Conservation (phyloP, 2,797 vertebrate species). For the Fratercula arctica region DNA sequence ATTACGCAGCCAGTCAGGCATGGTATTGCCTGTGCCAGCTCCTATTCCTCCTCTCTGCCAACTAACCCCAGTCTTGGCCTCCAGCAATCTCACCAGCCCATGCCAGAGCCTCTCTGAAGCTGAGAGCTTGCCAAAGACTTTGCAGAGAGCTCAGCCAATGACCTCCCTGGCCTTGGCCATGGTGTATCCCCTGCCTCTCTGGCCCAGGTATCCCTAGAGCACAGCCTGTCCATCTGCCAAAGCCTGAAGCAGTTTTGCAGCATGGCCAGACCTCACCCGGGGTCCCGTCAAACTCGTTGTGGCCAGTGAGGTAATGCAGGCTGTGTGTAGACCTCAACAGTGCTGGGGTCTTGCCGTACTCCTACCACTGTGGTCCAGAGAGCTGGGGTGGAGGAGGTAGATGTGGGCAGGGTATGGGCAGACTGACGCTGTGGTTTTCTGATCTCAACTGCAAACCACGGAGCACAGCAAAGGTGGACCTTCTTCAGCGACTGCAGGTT, state of each 20-base stretch:
- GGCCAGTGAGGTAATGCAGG: background rate
- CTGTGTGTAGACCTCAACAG: background rate
- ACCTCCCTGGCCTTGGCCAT: background rate
- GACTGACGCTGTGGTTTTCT: background rate
- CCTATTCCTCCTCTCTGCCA: constrained; percentile 4
- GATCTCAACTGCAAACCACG: background rate
- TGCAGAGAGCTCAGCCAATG: background rate
- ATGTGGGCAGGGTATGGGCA: background rate
- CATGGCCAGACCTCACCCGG: background rate
- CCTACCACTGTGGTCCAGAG: accelerated
- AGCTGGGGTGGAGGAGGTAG: background rate
- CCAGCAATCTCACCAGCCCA: background rate
- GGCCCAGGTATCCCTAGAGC: background rate
- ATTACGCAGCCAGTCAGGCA: background rate
- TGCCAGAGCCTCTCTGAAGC: background rate
- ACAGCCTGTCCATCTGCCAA: background rate
- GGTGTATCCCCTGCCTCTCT: background rate
- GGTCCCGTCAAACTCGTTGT: background rate
- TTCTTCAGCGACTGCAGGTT: background rate
- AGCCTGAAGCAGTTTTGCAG: background rate
- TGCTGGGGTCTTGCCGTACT: accelerated
- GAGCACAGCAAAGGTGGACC: background rate
- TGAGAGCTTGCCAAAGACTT: constrained; percentile 28
- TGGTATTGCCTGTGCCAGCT: background rate
- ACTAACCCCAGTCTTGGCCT: background rate